These are phyloP conservation scores for Drosophila limbata DNA, from an alignment of 2,888 invertebrate genomes.

Conservation along the genomic window DNA sequence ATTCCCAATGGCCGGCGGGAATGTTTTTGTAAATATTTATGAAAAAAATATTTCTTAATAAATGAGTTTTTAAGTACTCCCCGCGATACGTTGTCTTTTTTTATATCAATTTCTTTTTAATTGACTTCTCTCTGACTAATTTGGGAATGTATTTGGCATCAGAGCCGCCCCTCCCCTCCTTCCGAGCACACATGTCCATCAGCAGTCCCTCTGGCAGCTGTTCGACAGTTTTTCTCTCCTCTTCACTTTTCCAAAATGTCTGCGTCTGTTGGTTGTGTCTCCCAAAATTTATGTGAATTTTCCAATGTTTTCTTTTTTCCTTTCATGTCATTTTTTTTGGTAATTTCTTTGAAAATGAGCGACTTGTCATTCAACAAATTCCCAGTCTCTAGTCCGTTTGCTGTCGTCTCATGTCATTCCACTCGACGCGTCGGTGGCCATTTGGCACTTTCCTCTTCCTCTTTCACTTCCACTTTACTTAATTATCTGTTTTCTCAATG, in stretches of 20 bases:
- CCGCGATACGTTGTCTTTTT: slow-evolving; percentile 7
- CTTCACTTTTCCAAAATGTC: slow-evolving; percentile 46
- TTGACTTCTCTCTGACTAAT: slow-evolving; percentile 70
- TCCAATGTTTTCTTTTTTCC: slow-evolving; percentile 57
- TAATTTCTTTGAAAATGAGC: slow-evolving; percentile 80
- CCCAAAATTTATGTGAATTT: slow-evolving; percentile 70
- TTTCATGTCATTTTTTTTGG: slow-evolving; percentile 48
- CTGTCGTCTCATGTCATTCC: slow-evolving; percentile 61
- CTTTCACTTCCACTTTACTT: slow-evolving; percentile 36
- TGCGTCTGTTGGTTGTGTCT: slow-evolving; percentile 45
- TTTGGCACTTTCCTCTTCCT: slow-evolving; percentile 48
- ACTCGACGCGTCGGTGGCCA: slow-evolving; percentile 43
- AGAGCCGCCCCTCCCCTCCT: background rate
- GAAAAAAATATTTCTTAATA: slow-evolving; percentile 51
- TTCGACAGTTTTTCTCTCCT: slow-evolving; percentile 50
- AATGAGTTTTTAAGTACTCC: slow-evolving; percentile 70
- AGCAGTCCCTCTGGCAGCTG: slow-evolving; percentile 61
- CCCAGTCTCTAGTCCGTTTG: slow-evolving; percentile 29
- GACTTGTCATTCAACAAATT: slow-evolving; percentile 78
- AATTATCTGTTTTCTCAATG: slow-evolving; percentile 77
- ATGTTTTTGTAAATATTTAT: slow-evolving; percentile 76
- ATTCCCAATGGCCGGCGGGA: slow-evolving; percentile 49
- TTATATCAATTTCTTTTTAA: slow-evolving; percentile 61
- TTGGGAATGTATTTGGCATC: slow-evolving; percentile 60
- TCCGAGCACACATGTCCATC: slow-evolving; percentile 44